phyloP scores from a whole-genome alignment of 2,888 invertebrate species.

The Microctonus aethiopoides region DNA sequence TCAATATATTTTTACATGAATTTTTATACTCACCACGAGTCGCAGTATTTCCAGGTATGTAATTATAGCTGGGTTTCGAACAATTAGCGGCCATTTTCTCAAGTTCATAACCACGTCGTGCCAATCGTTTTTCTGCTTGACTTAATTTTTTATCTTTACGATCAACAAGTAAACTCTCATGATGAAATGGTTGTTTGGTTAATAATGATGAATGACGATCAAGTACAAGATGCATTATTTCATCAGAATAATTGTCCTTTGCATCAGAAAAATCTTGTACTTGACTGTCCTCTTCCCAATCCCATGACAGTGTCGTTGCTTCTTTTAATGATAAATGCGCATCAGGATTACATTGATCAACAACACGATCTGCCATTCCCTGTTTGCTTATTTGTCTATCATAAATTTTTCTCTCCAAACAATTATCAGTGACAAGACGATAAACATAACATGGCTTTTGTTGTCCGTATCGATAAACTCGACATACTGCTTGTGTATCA shows the following conservation, averaged over 20 bases:
- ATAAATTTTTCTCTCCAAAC: constrained; percentile 97
- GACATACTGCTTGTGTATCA: constrained; percentile 96
- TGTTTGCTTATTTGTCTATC: constrained; percentile 98
- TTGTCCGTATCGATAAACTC: constrained; percentile 92
- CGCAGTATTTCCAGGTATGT: constrained; percentile 64
- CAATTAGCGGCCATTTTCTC: constrained; percentile 88
- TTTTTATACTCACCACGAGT: constrained; percentile 59
- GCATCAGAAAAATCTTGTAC: constrained; percentile 78
- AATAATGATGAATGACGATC: constrained; percentile 73
- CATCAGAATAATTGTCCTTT: constrained; percentile 82
- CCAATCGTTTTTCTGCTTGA: constrained; percentile 91
- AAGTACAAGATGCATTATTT: constrained; percentile 78
- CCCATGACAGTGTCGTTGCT: constrained; percentile 89
- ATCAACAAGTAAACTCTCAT: constrained; percentile 94
- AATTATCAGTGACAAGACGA: constrained; percentile 95
- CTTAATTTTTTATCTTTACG: constrained; percentile 94
- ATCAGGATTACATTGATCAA: constrained; percentile 98
- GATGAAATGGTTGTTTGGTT: constrained; percentile 91
- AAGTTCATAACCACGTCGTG: constrained; percentile 91
- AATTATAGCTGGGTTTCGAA: constrained; percentile 69
- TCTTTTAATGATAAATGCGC: constrained; percentile 91
- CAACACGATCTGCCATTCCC: constrained; percentile 97
- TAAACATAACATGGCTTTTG: constrained; percentile 95
- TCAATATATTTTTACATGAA: no score
- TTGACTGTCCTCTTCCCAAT: constrained; percentile 87